Evolutionary conservation across 2,888 invertebrate genomes (phyloP).

Genomic region (Diadromus collaris): DNA sequence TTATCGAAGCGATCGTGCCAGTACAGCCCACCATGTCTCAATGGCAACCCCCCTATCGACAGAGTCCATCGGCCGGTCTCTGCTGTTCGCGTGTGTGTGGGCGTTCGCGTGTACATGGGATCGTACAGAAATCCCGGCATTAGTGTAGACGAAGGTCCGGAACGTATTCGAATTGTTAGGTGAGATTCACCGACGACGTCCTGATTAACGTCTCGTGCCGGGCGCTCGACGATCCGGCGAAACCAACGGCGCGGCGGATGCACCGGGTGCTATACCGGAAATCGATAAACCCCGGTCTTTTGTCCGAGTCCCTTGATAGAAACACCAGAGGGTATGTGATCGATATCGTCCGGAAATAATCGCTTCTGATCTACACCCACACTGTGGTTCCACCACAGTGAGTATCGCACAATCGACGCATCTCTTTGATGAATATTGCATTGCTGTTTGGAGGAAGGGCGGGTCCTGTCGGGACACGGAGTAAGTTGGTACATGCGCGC

Average conservation of each 20-base stretch:
- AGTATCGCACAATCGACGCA: not conserved
- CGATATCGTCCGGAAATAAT: conserved; percentile 41
- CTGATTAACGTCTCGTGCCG: conserved; percentile 55
- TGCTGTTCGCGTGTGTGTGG: conserved; percentile 11
- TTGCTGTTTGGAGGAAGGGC: not conserved
- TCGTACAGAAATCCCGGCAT: conserved; percentile 46
- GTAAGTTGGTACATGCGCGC: not conserved
- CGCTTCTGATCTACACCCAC: conserved; percentile 33
- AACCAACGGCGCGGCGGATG: conserved; percentile 32
- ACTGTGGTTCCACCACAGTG: not conserved
- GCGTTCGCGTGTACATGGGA: not conserved
- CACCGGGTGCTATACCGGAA: conserved; percentile 38
- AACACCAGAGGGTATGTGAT: conserved; percentile 37
- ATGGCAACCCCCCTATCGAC: conserved; percentile 41
- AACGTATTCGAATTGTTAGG: conserved; percentile 51
- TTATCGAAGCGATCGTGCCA: conserved; percentile 45
- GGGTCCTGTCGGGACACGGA: not conserved
- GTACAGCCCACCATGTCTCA: conserved; percentile 48
- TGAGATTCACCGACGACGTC: conserved; percentile 56
- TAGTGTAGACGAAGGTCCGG: conserved; percentile 41
- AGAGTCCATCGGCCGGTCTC: conserved; percentile 11
- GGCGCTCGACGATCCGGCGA: conserved; percentile 38
- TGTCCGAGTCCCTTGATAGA: conserved; percentile 42
- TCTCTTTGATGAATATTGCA: not conserved
- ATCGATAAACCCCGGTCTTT: conserved; percentile 57